These are phyloP conservation scores for Pyrocoelia pectoralis DNA, from an alignment of 2,888 invertebrate species.

Conservation along the genomic window DNA sequence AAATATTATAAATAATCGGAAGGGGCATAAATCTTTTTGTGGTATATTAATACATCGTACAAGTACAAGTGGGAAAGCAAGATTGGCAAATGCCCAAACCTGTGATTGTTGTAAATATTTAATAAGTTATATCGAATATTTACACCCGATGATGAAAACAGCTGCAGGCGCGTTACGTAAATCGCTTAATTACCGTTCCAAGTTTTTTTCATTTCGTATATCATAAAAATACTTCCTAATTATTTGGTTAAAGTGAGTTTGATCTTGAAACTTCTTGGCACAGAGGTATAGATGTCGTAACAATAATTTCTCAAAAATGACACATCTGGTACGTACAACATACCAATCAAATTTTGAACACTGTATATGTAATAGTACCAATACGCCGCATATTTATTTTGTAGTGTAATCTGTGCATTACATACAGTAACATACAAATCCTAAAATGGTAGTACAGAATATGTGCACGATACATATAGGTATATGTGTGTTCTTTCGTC, in stretches of 20 bases:
- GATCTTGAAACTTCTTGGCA: no score
- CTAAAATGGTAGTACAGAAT: no score
- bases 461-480: no score
- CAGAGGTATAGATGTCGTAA: no score
- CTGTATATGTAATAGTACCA: no score
- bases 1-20: conserved; percentile 7
- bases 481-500: no score
- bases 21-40: background rate
- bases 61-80: background rate
- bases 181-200: background rate
- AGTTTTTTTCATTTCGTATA: background rate
- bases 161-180: background rate
- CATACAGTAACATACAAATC: no score
- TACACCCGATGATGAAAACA: background rate
- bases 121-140: background rate
- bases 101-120: conserved; percentile 2
- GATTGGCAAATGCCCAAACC: background rate
- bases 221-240: background rate
- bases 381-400: no score
- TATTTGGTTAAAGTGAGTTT: background rate
- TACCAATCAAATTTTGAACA: no score
- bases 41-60: background rate
- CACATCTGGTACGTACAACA: no score
- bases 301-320: no score
- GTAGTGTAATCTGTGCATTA: no score